These are phyloP conservation scores for Phrynosoma blainvillii DNA, from an alignment of 2,113 vertebrate genomes.

Conservation along the genomic window DNA sequence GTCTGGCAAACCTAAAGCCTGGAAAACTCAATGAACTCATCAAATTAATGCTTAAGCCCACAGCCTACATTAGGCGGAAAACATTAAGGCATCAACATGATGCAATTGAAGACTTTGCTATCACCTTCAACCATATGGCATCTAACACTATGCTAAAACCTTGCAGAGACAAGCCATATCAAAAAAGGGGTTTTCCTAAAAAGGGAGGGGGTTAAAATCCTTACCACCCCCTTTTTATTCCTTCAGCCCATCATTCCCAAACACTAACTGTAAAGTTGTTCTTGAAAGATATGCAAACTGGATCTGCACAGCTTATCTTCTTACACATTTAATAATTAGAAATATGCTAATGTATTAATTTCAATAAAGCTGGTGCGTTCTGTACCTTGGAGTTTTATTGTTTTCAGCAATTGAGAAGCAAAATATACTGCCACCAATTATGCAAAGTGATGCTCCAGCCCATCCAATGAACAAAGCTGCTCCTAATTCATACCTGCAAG, in stretches of 20 bases:
- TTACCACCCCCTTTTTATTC: conserved; percentile 14
- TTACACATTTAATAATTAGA: background rate
- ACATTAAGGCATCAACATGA: background rate
- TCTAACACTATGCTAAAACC: background rate
- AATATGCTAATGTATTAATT: conserved; percentile 12
- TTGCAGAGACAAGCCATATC: background rate
- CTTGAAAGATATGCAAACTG: conserved; percentile 8
- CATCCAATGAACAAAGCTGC: conserved; percentile 93
- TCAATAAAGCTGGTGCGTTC: conserved; percentile 26
- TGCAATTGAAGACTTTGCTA: background rate
- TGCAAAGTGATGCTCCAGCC: conserved; percentile 90
- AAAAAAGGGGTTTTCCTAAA: conserved; percentile 20
- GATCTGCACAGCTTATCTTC: background rate
- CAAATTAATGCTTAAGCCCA: background rate
- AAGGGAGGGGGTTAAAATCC: background rate
- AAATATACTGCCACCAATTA: conserved; percentile 86
- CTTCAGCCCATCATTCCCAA: conserved; percentile 9
- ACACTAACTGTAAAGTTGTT: conserved; percentile 3
- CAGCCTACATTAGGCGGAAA: background rate
- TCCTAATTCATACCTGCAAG: conserved; percentile 90
- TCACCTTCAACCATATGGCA: background rate
- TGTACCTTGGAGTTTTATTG: conserved; percentile 79
- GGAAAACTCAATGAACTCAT: background rate
- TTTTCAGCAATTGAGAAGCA: conserved; percentile 81
- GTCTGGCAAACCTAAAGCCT: background rate